Base-by-base conservation (phyloP, 2,888 invertebrate species). In the Agonopterix subpropinquella region DNA sequence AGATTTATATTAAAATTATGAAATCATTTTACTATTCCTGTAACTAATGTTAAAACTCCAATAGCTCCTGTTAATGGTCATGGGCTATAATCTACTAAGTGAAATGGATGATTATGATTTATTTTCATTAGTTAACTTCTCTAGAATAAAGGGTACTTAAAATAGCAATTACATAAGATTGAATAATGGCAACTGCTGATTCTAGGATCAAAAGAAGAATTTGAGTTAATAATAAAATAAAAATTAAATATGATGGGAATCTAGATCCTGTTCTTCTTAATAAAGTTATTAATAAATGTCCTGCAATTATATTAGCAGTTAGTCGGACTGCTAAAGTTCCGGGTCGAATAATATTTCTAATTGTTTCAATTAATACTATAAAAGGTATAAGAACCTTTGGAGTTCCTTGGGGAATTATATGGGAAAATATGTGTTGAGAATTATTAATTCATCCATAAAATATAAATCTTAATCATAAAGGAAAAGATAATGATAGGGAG, bases 261-360 rank as follows among this genome's bases (percentile, higher is more conserved):
- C 41, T 65, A 44, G 61, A 55, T 4, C 80, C 76, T 10, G 73
- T 84, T 44, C 68, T 63, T 58, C 90, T 89, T 67, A 92, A 64
- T 61, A 93, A 59, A 1, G 91, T 92, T 88, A 93, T 74, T 69
- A 93, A 59, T 77, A 94, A 69, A 73, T 94, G 92, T 0, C 93
- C 93, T 1, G 93, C 92, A 88, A 93, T 92, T 91, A 94, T 93
- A 87, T 94, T 94, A n/a, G 93, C 93, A 4, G 92, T 90, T 85
- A 94, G 68, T 56, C 93, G 93, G 51, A 94, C 90, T 0, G 92
- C 90, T 84, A 94, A 77, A 2, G 93, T 93, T 73, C 90, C 82
- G 0, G 93, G 92, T 9, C 92, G 92, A 77, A 93, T 93, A 58
- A 92, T 61, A 83, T 93, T 93, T 63, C 93, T 94, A 80, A 92